A percentile compares a stretch with the other conserved stretches of the same genome.
phyloP scores from a whole-genome alignment of 2,113 vertebrate genomes.

The Girardinichthys multiradiatus region DNA sequence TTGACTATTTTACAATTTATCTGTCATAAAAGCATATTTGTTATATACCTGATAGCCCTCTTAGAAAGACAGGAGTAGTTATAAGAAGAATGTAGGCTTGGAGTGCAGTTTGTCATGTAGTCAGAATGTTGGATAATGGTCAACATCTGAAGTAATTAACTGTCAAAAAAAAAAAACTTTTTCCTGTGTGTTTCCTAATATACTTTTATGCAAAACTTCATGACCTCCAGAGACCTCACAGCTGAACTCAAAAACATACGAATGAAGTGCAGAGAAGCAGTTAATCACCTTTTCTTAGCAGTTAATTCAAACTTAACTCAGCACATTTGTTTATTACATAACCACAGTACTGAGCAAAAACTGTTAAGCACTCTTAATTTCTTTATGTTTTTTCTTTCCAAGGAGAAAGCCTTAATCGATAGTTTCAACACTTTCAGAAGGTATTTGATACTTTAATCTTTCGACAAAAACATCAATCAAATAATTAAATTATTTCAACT shows the following conservation, averaged over 20 bases:
- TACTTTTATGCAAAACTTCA: background rate
- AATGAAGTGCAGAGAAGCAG: background rate
- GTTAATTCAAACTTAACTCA: background rate
- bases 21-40: no score
- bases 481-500: background rate
- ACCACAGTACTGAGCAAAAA: no score
- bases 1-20: no score
- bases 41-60: background rate
- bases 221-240: background rate
- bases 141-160: background rate
- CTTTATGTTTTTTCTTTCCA: background rate
- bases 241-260: background rate
- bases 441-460: background rate
- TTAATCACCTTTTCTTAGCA: background rate
- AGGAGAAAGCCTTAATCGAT: background rate
- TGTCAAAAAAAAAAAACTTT: background rate
- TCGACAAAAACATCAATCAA: no score
- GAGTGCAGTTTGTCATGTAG: background rate
- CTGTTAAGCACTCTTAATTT: background rate
- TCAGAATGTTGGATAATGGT: background rate
- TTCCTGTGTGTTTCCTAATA: background rate
- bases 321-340: background rate
- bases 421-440: background rate
- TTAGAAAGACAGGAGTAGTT: background rate
- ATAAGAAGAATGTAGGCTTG: background rate